These are phyloP conservation scores for Geopemphigus sp. DNA, from an alignment of 1,140 invertebrate genomes.

Conservation along the genomic window DNA sequence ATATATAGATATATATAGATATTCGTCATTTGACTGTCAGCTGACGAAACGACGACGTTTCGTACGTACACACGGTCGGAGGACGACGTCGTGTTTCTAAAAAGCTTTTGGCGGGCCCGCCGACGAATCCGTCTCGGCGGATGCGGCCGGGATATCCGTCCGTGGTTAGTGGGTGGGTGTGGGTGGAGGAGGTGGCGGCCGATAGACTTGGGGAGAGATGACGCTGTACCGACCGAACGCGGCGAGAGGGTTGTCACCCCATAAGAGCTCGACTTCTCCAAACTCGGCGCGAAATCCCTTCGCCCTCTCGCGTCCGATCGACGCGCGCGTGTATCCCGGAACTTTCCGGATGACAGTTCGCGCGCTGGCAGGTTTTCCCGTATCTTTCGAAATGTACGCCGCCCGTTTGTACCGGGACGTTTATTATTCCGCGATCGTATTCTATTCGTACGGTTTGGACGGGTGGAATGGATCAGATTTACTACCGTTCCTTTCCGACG, in stretches of 20 bases:
- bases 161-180: too few species aligned
- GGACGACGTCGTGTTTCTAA: slow-evolving; percentile 24
- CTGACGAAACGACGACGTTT: slow-evolving; percentile 2
- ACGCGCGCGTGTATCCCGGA: slow-evolving; percentile 10
- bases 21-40: slow-evolving; percentile 41
- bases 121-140: slow-evolving; percentile 10
- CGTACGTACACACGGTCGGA: neutral
- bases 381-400: neutral
- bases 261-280: slow-evolving; percentile 39
- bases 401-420: neutral
- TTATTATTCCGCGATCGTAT: slow-evolving; percentile 10
- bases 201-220: slow-evolving; percentile 5
- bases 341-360: slow-evolving; percentile 34
- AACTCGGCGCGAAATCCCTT: slow-evolving; percentile 25
- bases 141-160: slow-evolving; percentile 45
- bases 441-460: too few species aligned
- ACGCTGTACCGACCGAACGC: too few species aligned
- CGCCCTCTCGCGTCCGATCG: slow-evolving; percentile 12
- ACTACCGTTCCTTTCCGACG: too few species aligned
- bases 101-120: slow-evolving; percentile 39
- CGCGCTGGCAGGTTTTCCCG: neutral
- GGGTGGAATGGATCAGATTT: slow-evolving; percentile 15
- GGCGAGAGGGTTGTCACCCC: slow-evolving; percentile 33
- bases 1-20: slow-evolving; percentile 13
- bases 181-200: too few species aligned